Base-by-base conservation (phyloP, 2,113 vertebrate genomes). In the Rhodinocichla rosea region DNA sequence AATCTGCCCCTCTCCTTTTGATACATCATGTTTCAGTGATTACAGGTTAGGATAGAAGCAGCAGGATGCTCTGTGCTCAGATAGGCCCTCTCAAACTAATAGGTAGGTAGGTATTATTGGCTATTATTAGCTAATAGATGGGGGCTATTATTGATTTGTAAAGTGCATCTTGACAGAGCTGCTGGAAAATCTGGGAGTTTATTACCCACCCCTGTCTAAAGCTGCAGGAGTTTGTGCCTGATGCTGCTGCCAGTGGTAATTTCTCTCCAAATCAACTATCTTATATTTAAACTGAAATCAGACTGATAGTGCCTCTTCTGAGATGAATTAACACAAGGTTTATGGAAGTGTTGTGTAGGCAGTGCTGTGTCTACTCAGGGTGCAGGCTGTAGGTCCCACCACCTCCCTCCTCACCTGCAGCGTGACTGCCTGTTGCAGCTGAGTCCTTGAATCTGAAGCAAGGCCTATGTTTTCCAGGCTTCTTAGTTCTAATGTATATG, bases 81-180 rank as follows among this genome's bases (percentile, higher is more conserved):
- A 68, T 39, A 45, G 33, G 15, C 64, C 65, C 23, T 85, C 65
- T 95, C 28, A 60, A 67, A 44, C 44, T 68, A 85, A 87, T 63
- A 89, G 45, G 7, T 74, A 78, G 15, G 37, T 87, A 69, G 55
- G 1, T 77, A 19, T 60, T 77, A 52, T 37, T 68, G 27, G 5
- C 14, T 68, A 37, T 77, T 86, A 69, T 77, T 60, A 45, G 11
- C 33, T 69, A 60, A 77, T 44, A 77, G 4, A 32, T 44, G 1
- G 32, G 35, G 49, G 11, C 27, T 33, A 7, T 57, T 74, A 87
- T 6, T 92, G 88, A 68, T 88, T 90, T 88, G 26, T 79, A 28
- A 83, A 83, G 55, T 77, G 77, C 50, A 28, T 83, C 78, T 87
- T 79, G 30, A 79, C 14, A 47, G 65, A 75, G 49, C 44, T 92